Evolutionary conservation across 2,113 vertebrate genomes (phyloP), one percentile per base, ranked within the genome.

Genomic region (Saimiri boliviensis): DNA sequence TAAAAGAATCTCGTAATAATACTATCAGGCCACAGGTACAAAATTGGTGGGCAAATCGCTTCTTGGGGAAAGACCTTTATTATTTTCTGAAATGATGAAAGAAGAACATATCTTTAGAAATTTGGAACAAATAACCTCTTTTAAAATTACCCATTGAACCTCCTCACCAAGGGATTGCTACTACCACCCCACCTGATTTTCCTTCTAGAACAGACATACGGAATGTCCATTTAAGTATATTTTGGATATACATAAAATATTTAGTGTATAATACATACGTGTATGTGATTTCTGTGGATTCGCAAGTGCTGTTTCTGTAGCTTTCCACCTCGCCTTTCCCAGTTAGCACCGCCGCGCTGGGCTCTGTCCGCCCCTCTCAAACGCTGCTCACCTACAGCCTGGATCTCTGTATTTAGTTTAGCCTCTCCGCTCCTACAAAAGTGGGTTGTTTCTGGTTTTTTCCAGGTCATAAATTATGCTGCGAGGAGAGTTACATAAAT

Each of bases 381-480:
- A 35, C 1, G 16, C 66, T 20, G 35, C 17, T 0, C 8, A 4
- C 4, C 11, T 30, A 30, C 5, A 32, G 5, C 8, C 58, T 3
- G n/a, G 27, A 2, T 5, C 60, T 19, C 10, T 2, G 0, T 1
- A 3, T 5, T 27, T 1, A 0, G 23, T 8, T 42, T 3, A 8
- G 10, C 52, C 2, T 0, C 12, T 45, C 3, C 0, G 40, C 40
- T 54, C 85, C 52, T 66, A 13, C 40, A 30, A 7, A 74, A 79
- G 37, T 1, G 13, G 30, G 13, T 6, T 23, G 13, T 23, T 40
- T 1, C 85, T 42, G 37, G 10, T 1, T 45, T 56, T 32, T 32
- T 19, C 20, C 40, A 49, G 4, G 17, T 68, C 35, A 9, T 8
- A 42, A 60, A 16, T 40, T 7, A 42, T 0, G 20, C 17, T 49